phyloP scores from a whole-genome alignment of 1,140 invertebrate genomes.

The Andricus grossulariae region DNA sequence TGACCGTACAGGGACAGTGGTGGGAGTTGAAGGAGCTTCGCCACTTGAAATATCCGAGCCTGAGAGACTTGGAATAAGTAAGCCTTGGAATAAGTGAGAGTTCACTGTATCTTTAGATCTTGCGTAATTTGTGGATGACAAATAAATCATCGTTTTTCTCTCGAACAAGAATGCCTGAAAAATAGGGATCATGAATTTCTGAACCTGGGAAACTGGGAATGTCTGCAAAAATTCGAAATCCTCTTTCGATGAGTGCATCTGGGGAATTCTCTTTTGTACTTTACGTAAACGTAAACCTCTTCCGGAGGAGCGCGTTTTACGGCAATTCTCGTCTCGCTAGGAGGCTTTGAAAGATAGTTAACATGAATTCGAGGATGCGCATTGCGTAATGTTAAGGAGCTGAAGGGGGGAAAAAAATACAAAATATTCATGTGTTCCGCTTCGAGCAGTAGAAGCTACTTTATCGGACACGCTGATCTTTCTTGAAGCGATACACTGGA shows the following conservation, averaged over 20 bases:
- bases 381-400: conserved; percentile 42
- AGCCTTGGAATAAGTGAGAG: too few relatives aligned
- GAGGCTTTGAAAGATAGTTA: conserved; percentile 34
- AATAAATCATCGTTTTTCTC: too few relatives aligned
- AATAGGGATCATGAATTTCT: neutral
- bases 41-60: too few relatives aligned
- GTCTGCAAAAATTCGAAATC: neutral
- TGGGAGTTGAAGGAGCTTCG: too few relatives aligned
- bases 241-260: conserved; percentile 25
- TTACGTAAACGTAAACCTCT: conserved; percentile 16
- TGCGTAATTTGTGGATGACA: too few relatives aligned
- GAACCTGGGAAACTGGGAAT: neutral
- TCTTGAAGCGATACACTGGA: conserved; percentile 39
- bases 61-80: too few relatives aligned
- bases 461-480: conserved; percentile 50
- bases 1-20: too few relatives aligned
- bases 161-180: too few relatives aligned
- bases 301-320: conserved; percentile 30
- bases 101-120: too few relatives aligned
- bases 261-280: conserved; percentile 5
- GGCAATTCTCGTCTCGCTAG: conserved; percentile 23
- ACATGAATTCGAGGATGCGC: conserved; percentile 44
- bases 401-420: conserved; percentile 42
- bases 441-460: conserved; percentile 44
- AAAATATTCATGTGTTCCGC: conserved; percentile 54